Percentiles rank a stretch among this genome's conserved stretches.
These are phyloP conservation scores for Atopsyche davidsoni DNA, from an alignment of 1,140 invertebrate species.

Conservation along the genomic window DNA sequence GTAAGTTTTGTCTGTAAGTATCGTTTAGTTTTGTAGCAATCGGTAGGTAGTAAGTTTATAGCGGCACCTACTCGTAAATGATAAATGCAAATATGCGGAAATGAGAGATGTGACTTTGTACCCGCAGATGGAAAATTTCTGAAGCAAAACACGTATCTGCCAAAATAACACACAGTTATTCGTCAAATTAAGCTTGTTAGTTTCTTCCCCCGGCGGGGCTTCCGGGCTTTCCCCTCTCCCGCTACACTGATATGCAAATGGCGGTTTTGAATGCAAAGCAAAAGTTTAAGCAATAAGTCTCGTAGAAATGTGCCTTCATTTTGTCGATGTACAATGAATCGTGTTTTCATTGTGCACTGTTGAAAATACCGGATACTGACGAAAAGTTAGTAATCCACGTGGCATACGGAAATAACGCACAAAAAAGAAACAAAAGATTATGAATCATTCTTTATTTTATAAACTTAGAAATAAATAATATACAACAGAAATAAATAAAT, in stretches of 20 bases:
- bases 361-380: no score
- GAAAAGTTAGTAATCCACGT: no score
- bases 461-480: conserved; percentile 22
- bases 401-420: background rate
- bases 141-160: conserved; percentile 21
- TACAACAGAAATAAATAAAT: conserved; percentile 32
- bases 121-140: conserved; percentile 13
- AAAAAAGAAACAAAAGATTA: conserved; percentile 3
- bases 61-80: no score
- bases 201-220: conserved; percentile 3
- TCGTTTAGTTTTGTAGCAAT: no score
- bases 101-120: no score
- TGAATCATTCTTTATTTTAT: conserved; percentile 11
- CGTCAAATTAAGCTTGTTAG: conserved; percentile 26
- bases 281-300: conserved; percentile 12
- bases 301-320: background rate
- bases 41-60: no score
- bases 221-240: background rate
- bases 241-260: conserved; percentile 20
- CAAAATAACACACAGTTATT: conserved; percentile 26
- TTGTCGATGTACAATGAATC: background rate
- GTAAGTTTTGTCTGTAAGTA: no score
- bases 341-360: no score
- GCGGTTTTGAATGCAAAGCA: conserved; percentile 19
- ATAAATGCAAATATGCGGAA: no score